These are phyloP conservation scores for Lacerta bilineata DNA, from an alignment of 2,797 vertebrate genomes.

Conservation along the genomic window DNA sequence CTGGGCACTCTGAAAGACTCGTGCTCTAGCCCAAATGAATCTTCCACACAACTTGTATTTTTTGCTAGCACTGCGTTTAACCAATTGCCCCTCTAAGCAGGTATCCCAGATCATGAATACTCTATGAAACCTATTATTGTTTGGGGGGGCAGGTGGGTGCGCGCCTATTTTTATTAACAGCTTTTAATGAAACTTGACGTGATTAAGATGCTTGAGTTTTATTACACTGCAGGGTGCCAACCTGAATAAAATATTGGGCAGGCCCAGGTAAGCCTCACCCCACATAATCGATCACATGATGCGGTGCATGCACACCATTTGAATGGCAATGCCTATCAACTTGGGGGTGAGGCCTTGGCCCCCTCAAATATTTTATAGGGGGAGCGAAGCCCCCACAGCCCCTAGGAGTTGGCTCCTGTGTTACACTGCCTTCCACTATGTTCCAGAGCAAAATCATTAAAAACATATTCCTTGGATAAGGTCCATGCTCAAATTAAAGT, in stretches of 20 bases:
- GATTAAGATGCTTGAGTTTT: neutral
- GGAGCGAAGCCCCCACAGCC: too few relatives aligned
- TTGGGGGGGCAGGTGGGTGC: too few relatives aligned
- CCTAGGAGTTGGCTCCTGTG: too few relatives aligned
- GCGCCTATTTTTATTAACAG: neutral
- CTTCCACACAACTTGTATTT: neutral
- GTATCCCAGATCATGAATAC: constrained; percentile 1
- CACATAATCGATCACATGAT: too few relatives aligned
- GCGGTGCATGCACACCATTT: too few relatives aligned
- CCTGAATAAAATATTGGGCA: too few relatives aligned
- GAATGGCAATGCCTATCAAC: too few relatives aligned
- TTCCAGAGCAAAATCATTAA: neutral
- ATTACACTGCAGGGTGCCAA: neutral
- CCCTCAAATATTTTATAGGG: too few relatives aligned
- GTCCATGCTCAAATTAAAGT: neutral
- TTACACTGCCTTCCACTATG: neutral
- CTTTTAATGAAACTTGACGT: neutral
- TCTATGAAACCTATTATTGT: neutral
- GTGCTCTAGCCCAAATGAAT: neutral
- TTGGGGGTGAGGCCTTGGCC: too few relatives aligned
- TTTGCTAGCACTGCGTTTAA: neutral
- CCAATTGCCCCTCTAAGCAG: neutral
- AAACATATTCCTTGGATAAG: neutral
- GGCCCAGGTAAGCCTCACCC: too few relatives aligned
- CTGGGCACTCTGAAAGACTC: neutral